phyloP scores from a whole-genome alignment of 2,113 vertebrate genomes.

The Sarotherodon lohbergeri region DNA sequence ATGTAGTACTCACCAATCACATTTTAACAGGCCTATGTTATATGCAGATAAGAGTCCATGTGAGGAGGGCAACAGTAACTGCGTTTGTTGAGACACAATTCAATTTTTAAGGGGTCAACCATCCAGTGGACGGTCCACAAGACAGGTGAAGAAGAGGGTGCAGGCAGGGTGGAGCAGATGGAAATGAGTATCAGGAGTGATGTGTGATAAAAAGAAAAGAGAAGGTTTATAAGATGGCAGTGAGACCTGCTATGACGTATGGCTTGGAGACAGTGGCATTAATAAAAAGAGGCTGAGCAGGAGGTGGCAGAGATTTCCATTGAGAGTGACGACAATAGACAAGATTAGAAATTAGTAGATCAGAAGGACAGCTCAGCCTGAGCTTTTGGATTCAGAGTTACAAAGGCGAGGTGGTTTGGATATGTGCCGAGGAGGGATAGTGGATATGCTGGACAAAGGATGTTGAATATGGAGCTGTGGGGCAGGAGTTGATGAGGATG shows the following conservation, averaged over 20 bases:
- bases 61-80: neutral
- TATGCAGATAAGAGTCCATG: neutral
- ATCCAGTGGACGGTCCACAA: neutral
- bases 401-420: neutral
- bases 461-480: neutral
- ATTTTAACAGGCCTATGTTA: neutral
- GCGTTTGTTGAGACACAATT: neutral
- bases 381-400: neutral
- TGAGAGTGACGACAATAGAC: neutral
- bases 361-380: neutral
- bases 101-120: neutral
- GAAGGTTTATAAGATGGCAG: neutral
- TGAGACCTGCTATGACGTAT: neutral
- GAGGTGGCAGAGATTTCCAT: neutral
- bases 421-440: neutral
- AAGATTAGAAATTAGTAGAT: neutral
- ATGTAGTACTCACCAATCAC: accelerated
- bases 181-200: neutral
- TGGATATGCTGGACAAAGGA: neutral
- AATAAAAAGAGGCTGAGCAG: neutral
- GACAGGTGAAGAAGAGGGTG: neutral
- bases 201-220: neutral
- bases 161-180: neutral
- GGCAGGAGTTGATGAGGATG: neutral
- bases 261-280: neutral